These are phyloP conservation scores for Drepana arcuata DNA, from an alignment of 1,140 invertebrate species.

Conservation along the genomic window DNA sequence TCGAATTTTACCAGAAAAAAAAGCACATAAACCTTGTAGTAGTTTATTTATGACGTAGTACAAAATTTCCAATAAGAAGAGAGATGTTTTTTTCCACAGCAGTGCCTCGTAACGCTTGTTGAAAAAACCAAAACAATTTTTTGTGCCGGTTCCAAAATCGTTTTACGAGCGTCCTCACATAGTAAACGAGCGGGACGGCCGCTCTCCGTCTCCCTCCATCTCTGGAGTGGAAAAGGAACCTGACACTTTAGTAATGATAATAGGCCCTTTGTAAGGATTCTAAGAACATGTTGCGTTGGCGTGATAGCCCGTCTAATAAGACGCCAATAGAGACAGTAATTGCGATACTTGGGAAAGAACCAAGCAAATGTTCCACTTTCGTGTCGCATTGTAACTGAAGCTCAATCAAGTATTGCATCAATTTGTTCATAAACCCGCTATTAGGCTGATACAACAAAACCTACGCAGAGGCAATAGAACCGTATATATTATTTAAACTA, in stretches of 20 bases:
- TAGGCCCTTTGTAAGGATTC: constrained; percentile 31
- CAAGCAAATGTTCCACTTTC: not conserved
- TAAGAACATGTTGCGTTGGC: constrained; percentile 33
- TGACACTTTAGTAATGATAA: constrained; percentile 19
- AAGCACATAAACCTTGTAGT: constrained; percentile 26
- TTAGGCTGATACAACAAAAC: not conserved
- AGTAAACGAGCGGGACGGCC: constrained; percentile 43
- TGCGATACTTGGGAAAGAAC: constrained; percentile 12
- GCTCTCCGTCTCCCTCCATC: constrained; percentile 11
- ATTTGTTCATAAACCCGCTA: no score
- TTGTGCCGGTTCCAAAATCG: constrained; percentile 51
- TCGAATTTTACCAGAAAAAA: constrained; percentile 39
- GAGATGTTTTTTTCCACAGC: constrained; percentile 22
- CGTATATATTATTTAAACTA: no score
- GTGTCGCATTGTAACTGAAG: constrained; percentile 2
- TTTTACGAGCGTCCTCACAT: constrained; percentile 55
- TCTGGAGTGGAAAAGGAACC: constrained; percentile 19
- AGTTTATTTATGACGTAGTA: constrained; percentile 53
- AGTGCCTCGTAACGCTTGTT: constrained; percentile 17
- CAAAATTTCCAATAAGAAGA: constrained; percentile 48
- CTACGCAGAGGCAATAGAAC: not conserved
- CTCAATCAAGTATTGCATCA: not conserved
- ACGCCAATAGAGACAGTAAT: constrained; percentile 15
- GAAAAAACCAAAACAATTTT: constrained; percentile 68
- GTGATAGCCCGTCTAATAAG: constrained; percentile 27